Evolutionary conservation across 2,888 invertebrate genomes (phyloP).

Genomic region (Tanytarsus gracilentus): DNA sequence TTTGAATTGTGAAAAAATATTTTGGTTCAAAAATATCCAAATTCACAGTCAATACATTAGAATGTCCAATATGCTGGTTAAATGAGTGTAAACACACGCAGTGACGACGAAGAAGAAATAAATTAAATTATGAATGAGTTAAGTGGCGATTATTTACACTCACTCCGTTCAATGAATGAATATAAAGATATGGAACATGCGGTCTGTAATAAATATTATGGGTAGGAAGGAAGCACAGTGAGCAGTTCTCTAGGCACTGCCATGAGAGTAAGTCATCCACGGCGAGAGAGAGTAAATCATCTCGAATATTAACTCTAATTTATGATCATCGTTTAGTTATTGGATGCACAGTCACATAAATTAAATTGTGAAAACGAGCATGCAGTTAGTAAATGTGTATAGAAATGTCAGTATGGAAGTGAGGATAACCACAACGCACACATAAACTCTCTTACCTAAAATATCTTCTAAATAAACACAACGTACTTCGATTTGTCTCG

Average conservation of each 20-base stretch:
- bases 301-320: not conserved
- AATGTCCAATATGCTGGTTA: not conserved
- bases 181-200: too few species aligned
- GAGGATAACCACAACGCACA: too few species aligned
- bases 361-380: not conserved
- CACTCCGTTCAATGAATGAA: too few species aligned
- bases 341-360: not conserved
- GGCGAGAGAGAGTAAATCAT: not conserved
- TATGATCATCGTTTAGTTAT: not conserved
- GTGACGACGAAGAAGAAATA: not conserved
- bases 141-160: not conserved
- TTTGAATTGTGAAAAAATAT: too few species aligned
- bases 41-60: not conserved
- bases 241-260: too few species aligned
- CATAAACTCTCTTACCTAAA: constrained; percentile 33
- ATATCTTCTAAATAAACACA: constrained; percentile 33
- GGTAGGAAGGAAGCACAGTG: not conserved
- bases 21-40: too few species aligned
- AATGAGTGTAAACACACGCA: not conserved
- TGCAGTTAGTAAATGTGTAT: not conserved
- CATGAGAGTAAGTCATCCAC: not conserved
- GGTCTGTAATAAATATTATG: not conserved
- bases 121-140: not conserved
- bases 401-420: not conserved
- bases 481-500: constrained; percentile 33